Conservation (phyloP, 2,797 vertebrate species). For the Pseudomugil tenellus region DNA sequence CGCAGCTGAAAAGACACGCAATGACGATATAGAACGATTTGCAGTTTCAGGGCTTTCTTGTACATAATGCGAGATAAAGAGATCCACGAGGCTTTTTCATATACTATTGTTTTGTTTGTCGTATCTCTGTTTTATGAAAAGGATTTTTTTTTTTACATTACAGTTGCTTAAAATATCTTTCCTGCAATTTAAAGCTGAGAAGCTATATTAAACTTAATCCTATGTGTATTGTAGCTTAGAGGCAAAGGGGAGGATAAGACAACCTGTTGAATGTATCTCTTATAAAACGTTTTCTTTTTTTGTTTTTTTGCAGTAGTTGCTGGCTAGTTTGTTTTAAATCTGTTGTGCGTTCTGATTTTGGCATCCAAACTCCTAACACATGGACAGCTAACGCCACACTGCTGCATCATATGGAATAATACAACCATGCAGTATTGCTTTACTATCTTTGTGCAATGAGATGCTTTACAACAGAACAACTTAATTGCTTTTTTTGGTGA, state of each 20-base stretch:
- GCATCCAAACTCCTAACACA: conserved; percentile 54
- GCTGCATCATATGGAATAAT: conserved; percentile 67
- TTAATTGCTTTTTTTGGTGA: conserved; percentile 51
- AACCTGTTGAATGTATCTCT: conserved; percentile 83
- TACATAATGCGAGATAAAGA: conserved; percentile 73
- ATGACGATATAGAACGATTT: conserved; percentile 58
- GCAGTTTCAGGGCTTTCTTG: conserved; percentile 80
- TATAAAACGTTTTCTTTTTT: conserved; percentile 59
- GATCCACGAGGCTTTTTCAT: conserved; percentile 62
- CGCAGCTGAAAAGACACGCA: conserved; percentile 42
- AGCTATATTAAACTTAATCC: conserved; percentile 77
- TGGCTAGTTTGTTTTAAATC: conserved; percentile 63
- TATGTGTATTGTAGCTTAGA: conserved; percentile 78
- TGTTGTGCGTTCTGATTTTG: conserved; percentile 58
- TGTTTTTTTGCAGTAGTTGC: conserved; percentile 57
- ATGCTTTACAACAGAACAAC: conserved; percentile 71
- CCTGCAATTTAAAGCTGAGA: conserved; percentile 72
- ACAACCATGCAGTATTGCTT: conserved; percentile 81
- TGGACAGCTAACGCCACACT: conserved; percentile 59
- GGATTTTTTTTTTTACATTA: conserved; percentile 65
- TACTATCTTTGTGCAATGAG: conserved; percentile 72
- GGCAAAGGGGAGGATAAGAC: conserved; percentile 70
- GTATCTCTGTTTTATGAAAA: conserved; percentile 75
- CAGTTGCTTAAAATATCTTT: conserved; percentile 70
- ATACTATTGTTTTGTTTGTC: conserved; percentile 67